Evolutionary conservation across 2,797 vertebrate species (phyloP), one percentile per base, ranked within the genome.

Genomic region (Myotis myotis): DNA sequence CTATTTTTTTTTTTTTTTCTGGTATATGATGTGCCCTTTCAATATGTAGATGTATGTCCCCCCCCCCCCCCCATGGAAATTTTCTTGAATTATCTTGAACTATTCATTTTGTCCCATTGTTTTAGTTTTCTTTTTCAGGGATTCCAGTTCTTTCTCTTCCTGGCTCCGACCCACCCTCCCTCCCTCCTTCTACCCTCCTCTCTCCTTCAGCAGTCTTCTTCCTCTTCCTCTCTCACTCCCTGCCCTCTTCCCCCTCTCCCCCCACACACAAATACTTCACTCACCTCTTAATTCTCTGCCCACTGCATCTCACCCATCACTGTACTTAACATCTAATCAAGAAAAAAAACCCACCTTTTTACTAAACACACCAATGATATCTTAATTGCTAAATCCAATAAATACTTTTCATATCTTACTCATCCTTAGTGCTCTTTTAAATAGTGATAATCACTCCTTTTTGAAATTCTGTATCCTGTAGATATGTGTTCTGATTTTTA

Each of bases 51-150:
- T 91, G 83, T 82, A 90, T 28, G 13, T 71, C 36, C 36, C 36
- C 36, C 36, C 3, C 20, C 49, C 49, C 49, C 49, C 15, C 13
- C 55, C 22, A 1, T 4, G 23, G 55, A 25, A 33, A 85, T 53
- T 86, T 84, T 80, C 53, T 75, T 88, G 33, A 36, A 53, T 71
- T 81, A 22, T 84, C 25, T 93, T 60, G 15, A 87, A 38, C 20
- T 93, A 33, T 88, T 84, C 12, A 15, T 89, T 88, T 3, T 33
- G 6, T 93, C 90, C 17, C 17, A 49, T 28, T 53, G 64, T 78
- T 95, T 85, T 55, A 57, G 53, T 75, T 91, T 93, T 81, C 68
- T 88, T 81, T 22, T 81, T 86, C 19, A 72, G 62, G 8, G 51
- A 38, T 84, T 93, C 44, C 9, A 64, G n/a, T 84, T 2, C 55